Conservation (phyloP, 2,888 invertebrate species). For the Rotaria macrura region DNA sequence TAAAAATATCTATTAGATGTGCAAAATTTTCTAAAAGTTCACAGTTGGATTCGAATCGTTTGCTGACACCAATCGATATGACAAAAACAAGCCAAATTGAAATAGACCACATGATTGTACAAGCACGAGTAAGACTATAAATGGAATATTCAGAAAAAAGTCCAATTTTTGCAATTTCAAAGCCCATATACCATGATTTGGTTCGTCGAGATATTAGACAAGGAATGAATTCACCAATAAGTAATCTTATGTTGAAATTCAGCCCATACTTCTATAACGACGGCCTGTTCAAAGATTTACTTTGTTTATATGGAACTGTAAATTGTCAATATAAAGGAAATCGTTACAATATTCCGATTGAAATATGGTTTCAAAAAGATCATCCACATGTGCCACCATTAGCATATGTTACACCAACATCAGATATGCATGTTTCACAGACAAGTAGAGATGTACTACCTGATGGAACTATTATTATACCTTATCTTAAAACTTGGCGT, state of each 20-base stretch:
- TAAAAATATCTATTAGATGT: not conserved
- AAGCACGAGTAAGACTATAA: not conserved
- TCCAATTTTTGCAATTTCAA: not conserved
- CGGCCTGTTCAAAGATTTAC: not conserved
- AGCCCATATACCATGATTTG: not conserved
- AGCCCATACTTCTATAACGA: not conserved
- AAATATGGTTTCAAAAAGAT: conserved; percentile 88
- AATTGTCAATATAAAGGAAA: conserved; percentile 39
- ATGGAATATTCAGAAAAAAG: no score
- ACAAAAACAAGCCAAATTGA: not conserved
- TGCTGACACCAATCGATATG: not conserved
- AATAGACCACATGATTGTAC: not conserved
- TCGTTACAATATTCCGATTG: conserved; percentile 87
- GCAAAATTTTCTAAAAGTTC: not conserved
- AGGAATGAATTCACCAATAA: not conserved
- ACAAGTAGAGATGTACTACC: not conserved
- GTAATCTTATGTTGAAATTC: not conserved
- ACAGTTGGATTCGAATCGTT: not conserved
- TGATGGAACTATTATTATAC: conserved; percentile 65
- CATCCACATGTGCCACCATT: conserved; percentile 92
- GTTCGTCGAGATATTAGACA: conserved; percentile 7
- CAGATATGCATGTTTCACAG: conserved; percentile 67
- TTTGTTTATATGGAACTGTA: not conserved
- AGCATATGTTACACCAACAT: conserved; percentile 74
- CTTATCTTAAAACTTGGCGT: conserved; percentile 87